Conservation (phyloP, 2,888 invertebrate species). For the Acanthopleura granulata region DNA sequence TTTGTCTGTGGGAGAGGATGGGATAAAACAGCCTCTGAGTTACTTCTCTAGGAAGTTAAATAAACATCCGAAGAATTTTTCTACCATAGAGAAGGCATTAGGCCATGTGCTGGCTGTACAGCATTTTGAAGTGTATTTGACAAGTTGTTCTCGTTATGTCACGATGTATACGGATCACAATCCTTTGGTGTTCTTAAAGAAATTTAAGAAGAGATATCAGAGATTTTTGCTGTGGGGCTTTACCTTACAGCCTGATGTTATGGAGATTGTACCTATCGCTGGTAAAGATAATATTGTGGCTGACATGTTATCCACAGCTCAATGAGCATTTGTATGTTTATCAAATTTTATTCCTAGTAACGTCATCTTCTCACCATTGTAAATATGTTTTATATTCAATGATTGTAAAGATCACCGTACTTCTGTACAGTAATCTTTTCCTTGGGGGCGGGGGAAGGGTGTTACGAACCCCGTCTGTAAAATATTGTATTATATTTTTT, state of each 20-base stretch:
- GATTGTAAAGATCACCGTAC: no score
- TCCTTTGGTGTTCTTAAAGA: slow-evolving; percentile 35
- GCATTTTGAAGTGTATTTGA: slow-evolving; percentile 37
- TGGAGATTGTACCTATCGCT: slow-evolving; percentile 29
- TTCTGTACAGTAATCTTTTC: no score
- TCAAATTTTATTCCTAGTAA: no score
- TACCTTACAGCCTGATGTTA: slow-evolving; percentile 20
- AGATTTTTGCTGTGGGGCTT: slow-evolving; percentile 33
- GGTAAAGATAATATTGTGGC: slow-evolving; percentile 28
- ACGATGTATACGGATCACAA: slow-evolving; percentile 38
- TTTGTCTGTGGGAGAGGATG: no score
- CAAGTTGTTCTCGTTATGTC: slow-evolving; percentile 22
- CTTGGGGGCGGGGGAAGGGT: no score
- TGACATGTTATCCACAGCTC: slow-evolving; percentile 18
- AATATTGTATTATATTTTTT: no score
- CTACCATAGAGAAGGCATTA: slow-evolving; percentile 36
- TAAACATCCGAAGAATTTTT: slow-evolving; percentile 30
- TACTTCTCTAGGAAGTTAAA: slow-evolving; percentile 39
- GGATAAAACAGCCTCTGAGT: slow-evolving; percentile 33
- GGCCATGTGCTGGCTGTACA: slow-evolving; percentile 32
- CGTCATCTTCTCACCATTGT: no score
- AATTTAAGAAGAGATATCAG: slow-evolving; percentile 31
- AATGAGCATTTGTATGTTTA: background rate
- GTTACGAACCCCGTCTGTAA: no score
- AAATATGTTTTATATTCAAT: no score